Percentiles rank a stretch among this genome's conserved stretches.
Conservation (phyloP, 1,140 invertebrate species). For the Drosophila seguyi region DNA sequence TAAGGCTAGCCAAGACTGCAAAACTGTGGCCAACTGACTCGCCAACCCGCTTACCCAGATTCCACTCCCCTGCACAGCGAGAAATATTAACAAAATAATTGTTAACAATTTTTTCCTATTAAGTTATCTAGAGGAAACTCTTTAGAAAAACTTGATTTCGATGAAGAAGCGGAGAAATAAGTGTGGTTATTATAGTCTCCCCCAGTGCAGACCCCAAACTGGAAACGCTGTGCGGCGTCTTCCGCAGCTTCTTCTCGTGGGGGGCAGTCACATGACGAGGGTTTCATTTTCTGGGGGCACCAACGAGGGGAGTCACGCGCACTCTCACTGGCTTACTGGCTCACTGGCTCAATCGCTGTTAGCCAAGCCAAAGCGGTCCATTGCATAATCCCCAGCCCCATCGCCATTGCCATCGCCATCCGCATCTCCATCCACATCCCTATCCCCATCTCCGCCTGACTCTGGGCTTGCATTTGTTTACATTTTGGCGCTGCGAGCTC, state of each 20-base stretch:
- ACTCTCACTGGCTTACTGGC: slow-evolving; percentile 63
- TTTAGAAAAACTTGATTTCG: not conserved
- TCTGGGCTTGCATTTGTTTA: slow-evolving; percentile 52
- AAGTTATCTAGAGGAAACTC: not conserved
- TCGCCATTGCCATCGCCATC: slow-evolving; percentile 9
- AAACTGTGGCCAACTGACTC: slow-evolving; percentile 57
- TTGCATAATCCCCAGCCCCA: slow-evolving; percentile 55
- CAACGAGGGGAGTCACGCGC: slow-evolving; percentile 48
- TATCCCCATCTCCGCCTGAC: not conserved
- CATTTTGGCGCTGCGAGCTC: slow-evolving; percentile 49
- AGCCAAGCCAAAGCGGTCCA: slow-evolving; percentile 35
- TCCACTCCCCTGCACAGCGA: slow-evolving; percentile 43
- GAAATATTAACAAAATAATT: not conserved
- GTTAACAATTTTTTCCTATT: too few relatives aligned
- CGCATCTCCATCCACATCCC: slow-evolving; percentile 7
- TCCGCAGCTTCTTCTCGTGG: slow-evolving; percentile 49
- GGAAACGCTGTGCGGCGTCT: slow-evolving; percentile 48
- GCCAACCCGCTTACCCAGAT: slow-evolving; percentile 72
- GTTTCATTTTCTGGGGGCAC: slow-evolving; percentile 4
- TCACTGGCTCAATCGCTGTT: slow-evolving; percentile 39
- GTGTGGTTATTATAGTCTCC: not conserved
- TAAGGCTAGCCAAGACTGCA: slow-evolving; percentile 22
- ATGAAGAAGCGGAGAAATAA: not conserved
- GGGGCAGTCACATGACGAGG: slow-evolving; percentile 6
- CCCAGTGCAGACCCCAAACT: slow-evolving; percentile 33